Evolutionary conservation across 1,140 invertebrate species (phyloP).

Genomic region (Leptopilina clavipes): DNA sequence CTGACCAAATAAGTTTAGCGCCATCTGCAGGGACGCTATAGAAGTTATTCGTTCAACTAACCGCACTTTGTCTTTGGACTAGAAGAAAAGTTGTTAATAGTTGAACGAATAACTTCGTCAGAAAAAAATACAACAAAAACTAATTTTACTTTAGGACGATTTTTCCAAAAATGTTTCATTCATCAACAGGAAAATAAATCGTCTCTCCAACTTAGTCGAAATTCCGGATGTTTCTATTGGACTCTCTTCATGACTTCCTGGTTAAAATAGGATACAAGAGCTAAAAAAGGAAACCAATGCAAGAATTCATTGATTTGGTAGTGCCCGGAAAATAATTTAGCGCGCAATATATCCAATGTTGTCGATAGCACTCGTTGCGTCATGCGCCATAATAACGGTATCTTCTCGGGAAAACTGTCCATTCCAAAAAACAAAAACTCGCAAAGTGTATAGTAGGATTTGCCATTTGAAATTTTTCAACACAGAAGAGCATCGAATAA

Average conservation of each 20-base stretch:
- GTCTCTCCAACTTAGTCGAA: too few relatives aligned
- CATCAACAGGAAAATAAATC: too few relatives aligned
- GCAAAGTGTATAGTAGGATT: constrained; percentile 52
- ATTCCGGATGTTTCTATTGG: neutral
- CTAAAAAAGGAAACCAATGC: constrained; percentile 49
- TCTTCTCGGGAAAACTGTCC: constrained; percentile 54
- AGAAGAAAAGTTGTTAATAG: too few relatives aligned
- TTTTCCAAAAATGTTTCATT: too few relatives aligned
- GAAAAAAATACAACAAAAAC: too few relatives aligned
- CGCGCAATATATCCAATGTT: constrained; percentile 53
- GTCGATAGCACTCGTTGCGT: constrained; percentile 58
- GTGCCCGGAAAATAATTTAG: constrained; percentile 52
- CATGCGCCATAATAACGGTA: constrained; percentile 56
- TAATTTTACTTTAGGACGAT: too few relatives aligned
- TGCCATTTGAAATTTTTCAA: constrained; percentile 55
- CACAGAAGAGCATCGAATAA: constrained; percentile 54
- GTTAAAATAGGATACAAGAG: constrained; percentile 34
- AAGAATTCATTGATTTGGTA: constrained; percentile 56
- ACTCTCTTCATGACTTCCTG: neutral
- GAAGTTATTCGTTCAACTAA: too few relatives aligned
- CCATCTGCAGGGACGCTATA: too few relatives aligned
- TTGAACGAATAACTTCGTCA: too few relatives aligned
- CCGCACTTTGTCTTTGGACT: too few relatives aligned
- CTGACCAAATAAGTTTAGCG: too few relatives aligned
- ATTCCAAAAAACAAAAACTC: constrained; percentile 37